Conservation (phyloP, 2,888 invertebrate species). For the Leptinotarsa haldemani region DNA sequence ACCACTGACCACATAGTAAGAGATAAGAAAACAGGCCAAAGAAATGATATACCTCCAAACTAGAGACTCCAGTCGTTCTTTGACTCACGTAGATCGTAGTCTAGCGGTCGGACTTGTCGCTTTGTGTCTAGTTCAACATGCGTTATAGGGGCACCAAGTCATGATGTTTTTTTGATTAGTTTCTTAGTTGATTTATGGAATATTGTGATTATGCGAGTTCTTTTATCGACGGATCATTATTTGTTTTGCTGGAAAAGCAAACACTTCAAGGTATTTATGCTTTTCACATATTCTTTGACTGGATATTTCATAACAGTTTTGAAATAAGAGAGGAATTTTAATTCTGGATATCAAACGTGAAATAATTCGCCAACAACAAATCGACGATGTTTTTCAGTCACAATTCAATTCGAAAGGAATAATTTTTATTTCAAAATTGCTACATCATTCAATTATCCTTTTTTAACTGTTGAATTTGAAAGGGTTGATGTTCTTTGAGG, state of each 20-base stretch:
- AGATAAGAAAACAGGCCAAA: constrained; percentile 46
- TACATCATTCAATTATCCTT: too few species aligned
- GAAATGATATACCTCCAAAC: constrained; percentile 40
- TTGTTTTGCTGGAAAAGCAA: constrained; percentile 25
- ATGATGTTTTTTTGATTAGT: constrained; percentile 20
- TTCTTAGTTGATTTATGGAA: constrained; percentile 39
- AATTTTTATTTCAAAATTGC: too few species aligned
- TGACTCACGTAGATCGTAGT: constrained; percentile 42
- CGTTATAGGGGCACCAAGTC: constrained; percentile 23
- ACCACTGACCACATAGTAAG: constrained; percentile 36
- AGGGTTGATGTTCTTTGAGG: too few species aligned
- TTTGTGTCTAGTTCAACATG: constrained; percentile 33
- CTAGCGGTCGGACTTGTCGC: constrained; percentile 23
- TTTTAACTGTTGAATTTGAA: too few species aligned
- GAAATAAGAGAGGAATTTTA: background rate
- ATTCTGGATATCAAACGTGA: background rate
- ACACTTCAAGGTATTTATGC: constrained; percentile 23
- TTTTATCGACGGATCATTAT: constrained; percentile 19
- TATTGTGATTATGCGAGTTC: constrained; percentile 39
- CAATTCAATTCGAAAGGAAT: too few species aligned
- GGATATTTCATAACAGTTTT: background rate
- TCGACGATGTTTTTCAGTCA: too few species aligned
- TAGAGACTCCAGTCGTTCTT: constrained; percentile 43
- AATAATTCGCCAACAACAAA: too few species aligned
- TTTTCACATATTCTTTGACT: background rate